phyloP scores from a whole-genome alignment of 1,140 invertebrate genomes.

The Oreohelix idahoensis region DNA sequence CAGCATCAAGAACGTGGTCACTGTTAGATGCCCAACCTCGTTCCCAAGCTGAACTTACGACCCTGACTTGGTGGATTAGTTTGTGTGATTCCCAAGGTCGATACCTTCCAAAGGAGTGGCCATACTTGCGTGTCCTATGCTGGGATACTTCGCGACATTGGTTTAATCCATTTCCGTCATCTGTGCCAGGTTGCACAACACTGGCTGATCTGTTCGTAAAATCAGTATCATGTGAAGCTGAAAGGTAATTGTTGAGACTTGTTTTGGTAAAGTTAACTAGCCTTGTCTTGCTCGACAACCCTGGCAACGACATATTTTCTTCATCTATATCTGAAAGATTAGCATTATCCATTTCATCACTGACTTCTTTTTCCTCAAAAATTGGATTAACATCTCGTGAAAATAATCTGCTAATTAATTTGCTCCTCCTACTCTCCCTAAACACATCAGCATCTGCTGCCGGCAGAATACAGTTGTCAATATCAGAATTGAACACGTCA shows the following conservation, averaged over 20 bases:
- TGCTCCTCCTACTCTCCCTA: background rate
- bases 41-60: background rate
- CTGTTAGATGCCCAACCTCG: background rate
- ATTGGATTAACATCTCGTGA: slow-evolving; percentile 33
- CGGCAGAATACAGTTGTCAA: background rate
- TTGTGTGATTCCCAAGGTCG: slow-evolving; percentile 1
- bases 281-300: background rate
- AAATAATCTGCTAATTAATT: slow-evolving; percentile 8
- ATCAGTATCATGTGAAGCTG: background rate
- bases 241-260: slow-evolving; percentile 16
- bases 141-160: background rate
- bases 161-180: background rate
- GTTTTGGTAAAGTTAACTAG: background rate
- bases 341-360: background rate
- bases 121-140: background rate
- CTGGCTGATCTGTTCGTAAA: background rate
- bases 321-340: background rate
- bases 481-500: background rate
- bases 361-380: slow-evolving; percentile 7
- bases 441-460: background rate
- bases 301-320: background rate
- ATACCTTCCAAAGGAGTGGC: slow-evolving; percentile 6
- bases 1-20: background rate
- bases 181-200: background rate
- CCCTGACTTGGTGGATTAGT: background rate